Percentiles rank a stretch among this genome's conserved stretches.
Evolutionary conservation across 2,797 vertebrate genomes (phyloP).

Genomic region (Urocyon cinereoargenteus): DNA sequence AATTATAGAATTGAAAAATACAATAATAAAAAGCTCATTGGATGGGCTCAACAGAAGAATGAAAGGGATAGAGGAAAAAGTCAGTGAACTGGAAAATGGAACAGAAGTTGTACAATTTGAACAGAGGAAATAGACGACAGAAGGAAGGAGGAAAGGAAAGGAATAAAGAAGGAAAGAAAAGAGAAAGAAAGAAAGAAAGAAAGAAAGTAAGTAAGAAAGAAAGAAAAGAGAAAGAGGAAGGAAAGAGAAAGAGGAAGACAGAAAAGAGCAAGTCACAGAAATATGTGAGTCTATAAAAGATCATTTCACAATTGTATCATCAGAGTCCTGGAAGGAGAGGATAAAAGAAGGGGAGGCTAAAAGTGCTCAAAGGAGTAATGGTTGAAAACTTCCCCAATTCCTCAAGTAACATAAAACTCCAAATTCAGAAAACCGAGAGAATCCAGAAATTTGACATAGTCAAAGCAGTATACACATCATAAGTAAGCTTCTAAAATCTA

Average conservation of each 20-base stretch:
- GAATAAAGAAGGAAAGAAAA: not conserved
- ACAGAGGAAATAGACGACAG: not conserved
- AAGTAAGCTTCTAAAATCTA: not conserved
- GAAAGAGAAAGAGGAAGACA: not conserved
- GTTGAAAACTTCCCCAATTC: not conserved
- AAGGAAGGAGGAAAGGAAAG: not conserved
- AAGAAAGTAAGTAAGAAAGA: no score
- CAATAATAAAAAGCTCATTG: not conserved
- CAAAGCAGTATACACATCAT: not conserved
- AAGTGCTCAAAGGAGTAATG: not conserved
- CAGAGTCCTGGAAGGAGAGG: not conserved
- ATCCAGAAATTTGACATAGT: not conserved
- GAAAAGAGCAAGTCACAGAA: not conserved
- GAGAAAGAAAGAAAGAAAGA: no score
- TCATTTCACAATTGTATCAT: not conserved
- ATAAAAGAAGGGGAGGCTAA: not conserved
- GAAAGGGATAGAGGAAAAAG: not conserved
- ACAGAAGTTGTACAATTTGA: not conserved
- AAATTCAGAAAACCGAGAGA: not conserved
- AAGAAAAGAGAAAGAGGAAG: not conserved
- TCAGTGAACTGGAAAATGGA: not conserved
- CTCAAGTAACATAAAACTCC: not conserved
- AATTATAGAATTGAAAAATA: not conserved
- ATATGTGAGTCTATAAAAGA: not conserved
- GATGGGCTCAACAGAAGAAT: not conserved